Percentiles rank a stretch among this genome's conserved stretches.
These are phyloP conservation scores for Heliangelus exortis DNA, from an alignment of 2,797 vertebrate genomes.

Conservation along the genomic window DNA sequence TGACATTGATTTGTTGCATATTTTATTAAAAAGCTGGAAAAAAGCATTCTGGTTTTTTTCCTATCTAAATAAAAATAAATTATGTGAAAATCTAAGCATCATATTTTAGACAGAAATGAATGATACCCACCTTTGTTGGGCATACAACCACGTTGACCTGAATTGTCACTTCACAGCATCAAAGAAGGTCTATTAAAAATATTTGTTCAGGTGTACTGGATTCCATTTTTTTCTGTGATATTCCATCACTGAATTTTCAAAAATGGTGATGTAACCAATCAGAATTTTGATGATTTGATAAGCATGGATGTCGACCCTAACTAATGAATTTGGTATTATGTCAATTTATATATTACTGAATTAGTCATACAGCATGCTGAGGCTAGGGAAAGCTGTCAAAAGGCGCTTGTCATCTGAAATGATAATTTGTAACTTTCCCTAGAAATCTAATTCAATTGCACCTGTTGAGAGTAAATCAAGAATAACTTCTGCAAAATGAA, in stretches of 20 bases:
- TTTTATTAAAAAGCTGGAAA: neutral
- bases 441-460: constrained; percentile 39
- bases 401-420: neutral
- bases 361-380: neutral
- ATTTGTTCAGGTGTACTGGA: neutral
- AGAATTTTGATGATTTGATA: neutral
- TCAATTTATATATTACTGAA: neutral
- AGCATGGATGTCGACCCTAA: neutral
- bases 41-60: neutral
- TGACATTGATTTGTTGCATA: neutral
- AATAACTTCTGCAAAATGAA: constrained; percentile 23
- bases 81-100: neutral
- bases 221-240: neutral
- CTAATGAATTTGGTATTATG: neutral
- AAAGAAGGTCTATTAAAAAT: neutral
- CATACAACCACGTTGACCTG: neutral
- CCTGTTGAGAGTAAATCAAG: constrained; percentile 23
- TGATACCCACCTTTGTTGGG: neutral
- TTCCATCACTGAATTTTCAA: neutral
- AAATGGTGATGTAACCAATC: neutral
- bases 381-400: constrained; percentile 27
- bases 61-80: neutral
- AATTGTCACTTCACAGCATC: neutral
- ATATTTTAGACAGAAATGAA: neutral
- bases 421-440: neutral